Percentiles rank a stretch among this genome's conserved stretches.
Evolutionary conservation across 2,113 vertebrate genomes (phyloP).

Genomic region (Natator depressus): DNA sequence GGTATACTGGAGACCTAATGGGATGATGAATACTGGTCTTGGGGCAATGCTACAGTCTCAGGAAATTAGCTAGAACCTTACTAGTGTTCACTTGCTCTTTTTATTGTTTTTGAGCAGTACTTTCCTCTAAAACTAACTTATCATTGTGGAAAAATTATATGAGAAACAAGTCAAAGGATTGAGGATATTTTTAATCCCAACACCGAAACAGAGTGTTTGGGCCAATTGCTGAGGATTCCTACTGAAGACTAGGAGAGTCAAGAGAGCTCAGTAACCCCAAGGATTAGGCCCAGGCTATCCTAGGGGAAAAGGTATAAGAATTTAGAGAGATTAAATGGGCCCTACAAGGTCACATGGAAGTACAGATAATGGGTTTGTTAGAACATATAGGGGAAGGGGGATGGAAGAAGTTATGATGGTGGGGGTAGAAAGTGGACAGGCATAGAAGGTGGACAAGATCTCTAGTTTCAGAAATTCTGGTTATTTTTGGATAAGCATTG

Average conservation of each 20-base stretch:
- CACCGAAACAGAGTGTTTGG: too few relatives aligned
- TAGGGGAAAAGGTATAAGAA: too few relatives aligned
- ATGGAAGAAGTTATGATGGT: background rate
- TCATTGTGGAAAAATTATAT: background rate
- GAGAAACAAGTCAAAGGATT: background rate
- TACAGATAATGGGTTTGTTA: too few relatives aligned
- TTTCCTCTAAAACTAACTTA: background rate
- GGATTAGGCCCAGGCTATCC: too few relatives aligned
- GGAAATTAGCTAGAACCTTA: background rate
- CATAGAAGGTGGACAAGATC: accelerated
- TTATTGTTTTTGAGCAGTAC: too few relatives aligned
- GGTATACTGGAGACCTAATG: background rate
- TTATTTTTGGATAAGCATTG: background rate
- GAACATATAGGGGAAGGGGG: too few relatives aligned
- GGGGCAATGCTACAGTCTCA: constrained; percentile 8
- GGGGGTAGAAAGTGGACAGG: background rate
- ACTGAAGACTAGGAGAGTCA: background rate
- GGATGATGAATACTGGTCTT: constrained; percentile 5
- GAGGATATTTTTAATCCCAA: background rate
- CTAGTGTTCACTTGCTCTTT: too few relatives aligned
- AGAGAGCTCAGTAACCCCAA: background rate
- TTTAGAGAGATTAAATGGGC: too few relatives aligned
- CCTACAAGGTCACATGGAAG: too few relatives aligned
- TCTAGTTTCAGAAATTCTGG: background rate
- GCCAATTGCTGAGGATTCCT: background rate